Base-by-base conservation (phyloP, 1,140 invertebrate genomes). In the Ganaspis sp. region DNA sequence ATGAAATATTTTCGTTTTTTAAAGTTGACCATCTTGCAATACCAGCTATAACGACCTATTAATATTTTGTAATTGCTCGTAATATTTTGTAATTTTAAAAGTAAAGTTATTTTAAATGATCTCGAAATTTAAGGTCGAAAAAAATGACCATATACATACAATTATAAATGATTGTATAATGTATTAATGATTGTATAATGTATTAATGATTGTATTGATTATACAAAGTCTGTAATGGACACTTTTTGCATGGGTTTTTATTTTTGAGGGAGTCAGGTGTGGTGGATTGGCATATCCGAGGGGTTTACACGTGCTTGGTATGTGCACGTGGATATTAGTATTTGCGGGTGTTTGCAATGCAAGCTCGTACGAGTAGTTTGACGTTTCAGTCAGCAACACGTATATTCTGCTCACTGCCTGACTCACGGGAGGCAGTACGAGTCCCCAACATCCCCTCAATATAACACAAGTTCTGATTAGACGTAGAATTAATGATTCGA, bases 401-500 rank as follows among this genome's bases (percentile, higher is more conserved):
- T 84, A 84, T 77, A 80, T 29, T 58, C 64, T 49, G 73, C 77
- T 73, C 75, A 71, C 75, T 38, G 42, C 38, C 64, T 23, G 73
- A 29, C 74, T 70, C 77, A 77, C 72, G 79, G 78, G 75, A 80
- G 79, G 34, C 76, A 77, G 77, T 70, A 78, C 82, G 77, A 76
- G 80, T 80, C 81, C 80, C 77, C 79, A 45, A 19, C 80, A 74
- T 86, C 74, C 85, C 77, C 81, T 79, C 83, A 82, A 85, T 87
- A 88, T 88, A 85, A 85, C 85, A 83, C 84, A 87, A 87, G 82
- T 90, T 90, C 87, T 90, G 90, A 90, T 91, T 91, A 91, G 90
- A 88, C 87, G 89, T 88, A 86, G 88, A 91, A 91, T 91, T 90
- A 91, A 91, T 91, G 90, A 91, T 91, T 90, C 88, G 86, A 90